Conservation (phyloP, 2,113 vertebrate species). For the Nycticryphes semicollaris region DNA sequence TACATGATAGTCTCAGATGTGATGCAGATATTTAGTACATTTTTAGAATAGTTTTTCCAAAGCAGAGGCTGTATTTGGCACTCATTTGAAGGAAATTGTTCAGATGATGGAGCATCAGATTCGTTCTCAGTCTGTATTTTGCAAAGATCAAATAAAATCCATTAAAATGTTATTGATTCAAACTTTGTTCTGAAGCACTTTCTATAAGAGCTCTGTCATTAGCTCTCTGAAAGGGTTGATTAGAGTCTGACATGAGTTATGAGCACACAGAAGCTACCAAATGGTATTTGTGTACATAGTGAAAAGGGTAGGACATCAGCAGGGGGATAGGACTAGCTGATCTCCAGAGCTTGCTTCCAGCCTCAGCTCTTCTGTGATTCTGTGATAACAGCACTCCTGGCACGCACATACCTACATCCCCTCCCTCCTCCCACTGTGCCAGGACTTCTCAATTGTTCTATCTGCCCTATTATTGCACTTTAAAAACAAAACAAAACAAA, state of each 20-base stretch:
- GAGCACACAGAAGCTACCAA: background rate
- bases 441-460: background rate
- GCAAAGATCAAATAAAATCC: slow-evolving; percentile 23
- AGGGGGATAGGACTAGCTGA: background rate
- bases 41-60: background rate
- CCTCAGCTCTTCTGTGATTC: background rate
- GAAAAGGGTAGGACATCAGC: background rate
- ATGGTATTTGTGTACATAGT: background rate
- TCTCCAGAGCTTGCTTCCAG: background rate
- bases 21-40: background rate
- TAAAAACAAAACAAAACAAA: background rate
- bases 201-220: background rate
- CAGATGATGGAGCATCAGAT: background rate
- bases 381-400: background rate
- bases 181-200: background rate
- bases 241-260: background rate
- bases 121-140: background rate
- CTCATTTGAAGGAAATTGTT: background rate
- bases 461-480: background rate
- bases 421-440: background rate
- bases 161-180: slow-evolving; percentile 9
- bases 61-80: background rate
- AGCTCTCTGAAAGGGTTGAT: background rate
- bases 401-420: rapidly evolving
- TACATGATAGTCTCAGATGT: background rate